Conservation (phyloP, 1,140 invertebrate genomes). For the Propsilocerus akamusi region DNA sequence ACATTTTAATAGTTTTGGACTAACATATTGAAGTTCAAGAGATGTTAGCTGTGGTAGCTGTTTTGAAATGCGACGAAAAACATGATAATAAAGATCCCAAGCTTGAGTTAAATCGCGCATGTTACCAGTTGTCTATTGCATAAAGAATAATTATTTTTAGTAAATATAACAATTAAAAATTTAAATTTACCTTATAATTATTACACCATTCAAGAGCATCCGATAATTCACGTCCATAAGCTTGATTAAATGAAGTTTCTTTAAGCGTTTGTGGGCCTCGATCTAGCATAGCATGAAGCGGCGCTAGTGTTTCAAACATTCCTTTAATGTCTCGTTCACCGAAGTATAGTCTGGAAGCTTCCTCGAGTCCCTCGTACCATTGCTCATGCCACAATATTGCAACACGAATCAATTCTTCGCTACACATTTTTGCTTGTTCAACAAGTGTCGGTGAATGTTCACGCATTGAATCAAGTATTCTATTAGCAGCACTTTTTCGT, state of each 20-base stretch:
- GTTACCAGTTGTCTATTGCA: conserved; percentile 45
- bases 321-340: conserved; percentile 85
- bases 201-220: conserved; percentile 92
- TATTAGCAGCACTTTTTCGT: conserved; percentile 80
- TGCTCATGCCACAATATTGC: conserved; percentile 99
- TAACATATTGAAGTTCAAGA: conserved; percentile 87
- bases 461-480: conserved; percentile 87
- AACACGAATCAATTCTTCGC: conserved; percentile 93
- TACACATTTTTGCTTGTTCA: conserved; percentile 83
- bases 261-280: conserved; percentile 87
- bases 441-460: conserved; percentile 85
- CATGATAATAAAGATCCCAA: conserved; percentile 98
- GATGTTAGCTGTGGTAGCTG: conserved; percentile 83
- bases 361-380: conserved; percentile 97
- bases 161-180: conserved; percentile 12
- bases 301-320: conserved; percentile 92
- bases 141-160: conserved; percentile 8
- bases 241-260: conserved; percentile 91
- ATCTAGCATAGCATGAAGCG: conserved; percentile 85
- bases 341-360: conserved; percentile 92
- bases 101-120: conserved; percentile 87
- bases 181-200: conserved; percentile 45
- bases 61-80: conserved; percentile 84
- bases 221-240: conserved; percentile 82
- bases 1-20: conserved; percentile 75